Evolutionary conservation across 1,140 invertebrate genomes (phyloP).

Genomic region (Drosophila orosa): DNA sequence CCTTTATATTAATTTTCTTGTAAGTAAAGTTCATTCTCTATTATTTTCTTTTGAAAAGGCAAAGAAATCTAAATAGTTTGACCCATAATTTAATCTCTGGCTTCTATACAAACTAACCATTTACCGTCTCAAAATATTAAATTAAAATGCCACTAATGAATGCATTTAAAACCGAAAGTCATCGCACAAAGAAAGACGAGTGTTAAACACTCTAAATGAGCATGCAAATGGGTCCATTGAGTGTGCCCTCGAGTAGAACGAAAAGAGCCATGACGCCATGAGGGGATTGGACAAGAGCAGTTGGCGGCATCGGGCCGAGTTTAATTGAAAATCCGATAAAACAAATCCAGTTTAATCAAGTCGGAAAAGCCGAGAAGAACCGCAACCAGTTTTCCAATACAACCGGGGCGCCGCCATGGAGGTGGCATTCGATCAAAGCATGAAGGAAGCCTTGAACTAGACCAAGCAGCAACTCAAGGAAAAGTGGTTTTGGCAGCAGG

Average conservation of each 20-base stretch:
- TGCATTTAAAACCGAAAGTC: slow-evolving; percentile 48
- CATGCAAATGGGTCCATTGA: slow-evolving; percentile 59
- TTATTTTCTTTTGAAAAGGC: background rate
- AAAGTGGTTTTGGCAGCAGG: slow-evolving; percentile 8
- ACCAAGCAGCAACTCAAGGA: slow-evolving; percentile 41
- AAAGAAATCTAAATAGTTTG: background rate
- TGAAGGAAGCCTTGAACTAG: slow-evolving; percentile 55
- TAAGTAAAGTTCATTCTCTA: background rate
- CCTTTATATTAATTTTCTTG: background rate
- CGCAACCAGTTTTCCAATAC: slow-evolving; percentile 46
- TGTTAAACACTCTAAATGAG: slow-evolving; percentile 56
- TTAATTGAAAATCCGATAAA: slow-evolving; percentile 63
- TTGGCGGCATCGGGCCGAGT: background rate
- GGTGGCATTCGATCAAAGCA: slow-evolving; percentile 16
- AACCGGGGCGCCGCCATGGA: slow-evolving; percentile 20
- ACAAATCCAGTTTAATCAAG: slow-evolving; percentile 53
- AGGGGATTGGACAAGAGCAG: background rate
- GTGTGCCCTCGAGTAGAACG: slow-evolving; percentile 57
- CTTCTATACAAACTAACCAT: background rate
- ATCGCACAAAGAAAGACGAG: slow-evolving; percentile 25
- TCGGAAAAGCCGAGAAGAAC: slow-evolving; percentile 48
- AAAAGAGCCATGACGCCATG: slow-evolving; percentile 18
- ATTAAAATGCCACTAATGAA: slow-evolving; percentile 41
- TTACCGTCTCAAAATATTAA: slow-evolving; percentile 10
- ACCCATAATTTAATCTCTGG: background rate